Evolutionary conservation across 2,888 invertebrate species (phyloP), one percentile per base, ranked within the genome.

Genomic region (Aphodius sticticus): DNA sequence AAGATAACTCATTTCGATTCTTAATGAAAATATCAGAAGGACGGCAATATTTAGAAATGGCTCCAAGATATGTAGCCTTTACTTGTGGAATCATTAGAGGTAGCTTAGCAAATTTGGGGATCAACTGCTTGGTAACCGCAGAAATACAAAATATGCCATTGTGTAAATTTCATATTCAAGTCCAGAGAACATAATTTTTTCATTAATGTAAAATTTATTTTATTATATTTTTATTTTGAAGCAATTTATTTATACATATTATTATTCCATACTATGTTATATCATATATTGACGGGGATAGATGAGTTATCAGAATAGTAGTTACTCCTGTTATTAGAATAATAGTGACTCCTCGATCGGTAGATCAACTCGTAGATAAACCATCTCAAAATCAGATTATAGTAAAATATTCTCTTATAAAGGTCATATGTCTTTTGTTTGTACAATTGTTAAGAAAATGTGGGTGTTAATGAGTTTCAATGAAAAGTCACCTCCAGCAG

Each of bases 21-120:
- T 91, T 99, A 6, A 94, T 95, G 9, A 96, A 95, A 86, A 94
- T 99, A 84, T 96, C 97, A 2, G 94, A 93, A 85, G 95, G 96
- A 5, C 94, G 96, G 86, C 98, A 99, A 86, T 98, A 97, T 89
- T 91, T 99, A 82, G 97, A 97, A 87, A 93, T 94, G 88, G 97
- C 97, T 72, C 97, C 98, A 1, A 94, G 96, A 93, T 96, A 95
- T 78, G 94, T 99, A 78, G 97, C 98, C 1, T 98, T 98, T 87
- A 98, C 99, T 0, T 99, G 99, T 90, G 99, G 99, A 5, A 91
- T 99, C 83, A 94, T 99, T 78, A 92, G 99, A 86, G 99, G 99
- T 69, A 97, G 98, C 76, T 90, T 99, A 82, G 96, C 97, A 16
- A 99, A 99, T 90, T 92, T 99, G 81, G 98, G 98, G 80, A 95